Evolutionary conservation across 2,113 vertebrate species (phyloP).

Genomic region (Otis tarda): DNA sequence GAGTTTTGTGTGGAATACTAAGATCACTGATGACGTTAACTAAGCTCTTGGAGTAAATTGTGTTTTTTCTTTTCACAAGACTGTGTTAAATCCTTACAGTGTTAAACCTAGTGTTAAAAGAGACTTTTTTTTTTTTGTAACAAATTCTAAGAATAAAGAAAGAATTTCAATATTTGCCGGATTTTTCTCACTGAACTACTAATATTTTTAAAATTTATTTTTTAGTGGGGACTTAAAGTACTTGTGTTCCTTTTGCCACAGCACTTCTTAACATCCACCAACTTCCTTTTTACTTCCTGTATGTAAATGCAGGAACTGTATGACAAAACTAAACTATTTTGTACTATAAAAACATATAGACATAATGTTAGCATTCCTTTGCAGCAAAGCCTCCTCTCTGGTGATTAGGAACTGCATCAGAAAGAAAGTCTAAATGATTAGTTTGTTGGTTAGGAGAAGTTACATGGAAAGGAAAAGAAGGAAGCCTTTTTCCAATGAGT

Average conservation of each 20-base stretch:
- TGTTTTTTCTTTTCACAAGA: neutral
- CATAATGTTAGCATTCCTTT: neutral
- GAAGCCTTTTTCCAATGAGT: neutral
- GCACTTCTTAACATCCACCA: neutral
- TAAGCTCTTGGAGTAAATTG: neutral
- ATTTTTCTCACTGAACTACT: neutral
- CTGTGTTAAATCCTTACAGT: neutral
- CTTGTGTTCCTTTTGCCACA: neutral
- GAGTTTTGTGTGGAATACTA: neutral
- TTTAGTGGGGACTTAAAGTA: neutral
- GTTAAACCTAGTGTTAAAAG: neutral
- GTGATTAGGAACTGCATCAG: neutral
- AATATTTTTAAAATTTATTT: neutral
- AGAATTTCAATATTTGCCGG: neutral
- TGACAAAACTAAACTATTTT: neutral
- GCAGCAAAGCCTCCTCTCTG: neutral
- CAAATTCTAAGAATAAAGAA: neutral
- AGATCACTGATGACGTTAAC: neutral
- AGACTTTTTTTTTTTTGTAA: neutral
- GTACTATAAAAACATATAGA: neutral
- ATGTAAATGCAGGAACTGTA: neutral
- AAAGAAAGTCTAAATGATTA: neutral
- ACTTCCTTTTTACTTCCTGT: neutral
- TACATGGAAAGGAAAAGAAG: neutral
- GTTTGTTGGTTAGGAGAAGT: neutral